A percentile compares a stretch with the other conserved stretches of the same genome.
These are phyloP conservation scores for Lamellibrachia luymesi DNA, from an alignment of 1,140 invertebrate species.

Conservation along the genomic window DNA sequence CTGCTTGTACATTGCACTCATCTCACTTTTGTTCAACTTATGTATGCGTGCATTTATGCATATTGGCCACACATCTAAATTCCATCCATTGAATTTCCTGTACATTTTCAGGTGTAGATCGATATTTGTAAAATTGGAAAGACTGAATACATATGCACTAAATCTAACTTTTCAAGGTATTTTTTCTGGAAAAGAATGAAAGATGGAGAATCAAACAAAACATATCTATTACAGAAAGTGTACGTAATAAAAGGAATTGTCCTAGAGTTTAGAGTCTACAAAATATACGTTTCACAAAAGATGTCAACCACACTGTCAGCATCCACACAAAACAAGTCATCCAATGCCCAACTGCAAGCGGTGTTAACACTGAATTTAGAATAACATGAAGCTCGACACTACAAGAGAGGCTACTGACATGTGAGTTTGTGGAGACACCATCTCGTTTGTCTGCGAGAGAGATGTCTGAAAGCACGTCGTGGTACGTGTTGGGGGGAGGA, in stretches of 20 bases:
- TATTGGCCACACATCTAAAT: too few relatives aligned
- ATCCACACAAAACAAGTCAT: background rate
- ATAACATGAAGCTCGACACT: background rate
- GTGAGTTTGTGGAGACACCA: background rate
- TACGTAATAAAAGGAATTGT: background rate
- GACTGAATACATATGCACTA: too few relatives aligned
- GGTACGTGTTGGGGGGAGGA: background rate
- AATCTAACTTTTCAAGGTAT: too few relatives aligned
- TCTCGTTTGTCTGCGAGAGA: constrained; percentile 10
- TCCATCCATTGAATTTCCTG: too few relatives aligned
- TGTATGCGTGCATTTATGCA: background rate
- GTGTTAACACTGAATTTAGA: background rate
- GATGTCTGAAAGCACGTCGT: constrained; percentile 3
- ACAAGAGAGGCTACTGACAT: background rate
- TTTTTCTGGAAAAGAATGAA: too few relatives aligned
- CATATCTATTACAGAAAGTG: background rate
- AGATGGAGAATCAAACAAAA: background rate
- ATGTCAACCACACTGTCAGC: background rate
- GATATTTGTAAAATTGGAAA: too few relatives aligned
- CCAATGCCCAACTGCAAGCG: background rate
- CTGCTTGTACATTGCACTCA: background rate
- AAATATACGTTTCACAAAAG: background rate
- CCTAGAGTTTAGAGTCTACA: background rate
- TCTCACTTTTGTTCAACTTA: background rate
- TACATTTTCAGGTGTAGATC: too few relatives aligned